These are phyloP conservation scores for Amphiduros pacificus DNA, from an alignment of 2,888 invertebrate genomes.

Conservation along the genomic window DNA sequence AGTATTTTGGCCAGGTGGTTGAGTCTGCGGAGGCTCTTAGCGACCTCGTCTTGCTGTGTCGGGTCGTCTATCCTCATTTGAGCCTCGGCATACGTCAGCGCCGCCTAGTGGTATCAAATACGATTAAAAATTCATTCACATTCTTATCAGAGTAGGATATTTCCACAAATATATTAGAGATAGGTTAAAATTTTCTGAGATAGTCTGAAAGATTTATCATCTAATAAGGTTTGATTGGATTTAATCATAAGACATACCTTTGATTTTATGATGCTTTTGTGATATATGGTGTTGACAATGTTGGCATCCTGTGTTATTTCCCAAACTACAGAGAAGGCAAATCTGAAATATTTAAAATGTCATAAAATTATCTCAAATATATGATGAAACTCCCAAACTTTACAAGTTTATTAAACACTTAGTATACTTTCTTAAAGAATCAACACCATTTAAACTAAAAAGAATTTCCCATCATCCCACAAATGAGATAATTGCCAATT, in stretches of 20 bases:
- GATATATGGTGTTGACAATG: constrained; percentile 78
- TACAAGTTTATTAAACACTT: too few species aligned
- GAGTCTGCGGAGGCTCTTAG: constrained; percentile 76
- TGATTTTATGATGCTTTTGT: constrained; percentile 86
- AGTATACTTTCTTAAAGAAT: too few species aligned
- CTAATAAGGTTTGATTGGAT: too few species aligned
- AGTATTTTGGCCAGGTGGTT: constrained; percentile 89
- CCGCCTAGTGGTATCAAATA: constrained; percentile 63
- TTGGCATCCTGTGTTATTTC: constrained; percentile 80
- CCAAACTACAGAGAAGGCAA: constrained; percentile 97
- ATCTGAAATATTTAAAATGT: constrained; percentile 51
- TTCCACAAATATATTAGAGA: too few species aligned
- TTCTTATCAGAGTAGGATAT: too few species aligned
- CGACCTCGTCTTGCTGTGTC: constrained; percentile 71
- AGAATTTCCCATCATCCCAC: too few species aligned
- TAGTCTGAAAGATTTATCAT: too few species aligned
- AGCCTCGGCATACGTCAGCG: constrained; percentile 96
- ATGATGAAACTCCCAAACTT: not conserved
- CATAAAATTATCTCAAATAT: constrained; percentile 1
- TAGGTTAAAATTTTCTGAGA: too few species aligned
- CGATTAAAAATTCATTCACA: too few species aligned
- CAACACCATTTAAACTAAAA: too few species aligned
- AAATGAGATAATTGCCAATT: too few species aligned
- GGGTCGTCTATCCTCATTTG: constrained; percentile 89
- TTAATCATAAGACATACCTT: constrained; percentile 44